These are phyloP conservation scores for Phaetusa simplex DNA, from an alignment of 2,113 vertebrate genomes.

Conservation along the genomic window DNA sequence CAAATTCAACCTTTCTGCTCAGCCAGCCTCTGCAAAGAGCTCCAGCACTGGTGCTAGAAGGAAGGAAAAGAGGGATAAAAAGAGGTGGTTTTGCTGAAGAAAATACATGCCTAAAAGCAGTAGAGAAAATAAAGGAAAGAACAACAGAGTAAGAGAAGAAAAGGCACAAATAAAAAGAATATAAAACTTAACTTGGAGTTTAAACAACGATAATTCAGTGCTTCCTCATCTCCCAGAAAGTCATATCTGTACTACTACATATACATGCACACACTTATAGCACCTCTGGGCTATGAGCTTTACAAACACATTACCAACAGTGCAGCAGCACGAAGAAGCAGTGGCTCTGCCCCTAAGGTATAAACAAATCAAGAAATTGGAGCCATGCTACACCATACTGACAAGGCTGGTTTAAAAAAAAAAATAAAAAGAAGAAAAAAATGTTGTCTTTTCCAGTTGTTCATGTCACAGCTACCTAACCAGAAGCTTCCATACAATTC, in stretches of 20 bases:
- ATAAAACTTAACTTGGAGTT: not conserved
- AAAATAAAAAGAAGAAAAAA: not conserved
- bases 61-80: not conserved
- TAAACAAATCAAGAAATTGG: too few relatives aligned
- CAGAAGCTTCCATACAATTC: not conserved
- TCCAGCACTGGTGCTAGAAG: not conserved
- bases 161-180: not conserved
- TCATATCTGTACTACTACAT: accelerated
- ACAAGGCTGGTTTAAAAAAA: not conserved
- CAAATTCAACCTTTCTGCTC: not conserved
- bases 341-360: not conserved
- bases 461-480: not conserved
- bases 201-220: not conserved
- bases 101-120: not conserved
- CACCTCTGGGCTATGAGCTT: not conserved
- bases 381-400: not conserved
- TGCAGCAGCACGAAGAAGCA: not conserved
- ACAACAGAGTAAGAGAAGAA: not conserved
- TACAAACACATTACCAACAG: not conserved
- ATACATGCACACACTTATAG: not conserved
- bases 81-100: not conserved
- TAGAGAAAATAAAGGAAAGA: not conserved
- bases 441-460: not conserved
- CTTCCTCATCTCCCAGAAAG: not conserved
- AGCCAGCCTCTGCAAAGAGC: not conserved